Conservation (phyloP, 1,140 invertebrate genomes). For the Pogonomyrmex californicus region DNA sequence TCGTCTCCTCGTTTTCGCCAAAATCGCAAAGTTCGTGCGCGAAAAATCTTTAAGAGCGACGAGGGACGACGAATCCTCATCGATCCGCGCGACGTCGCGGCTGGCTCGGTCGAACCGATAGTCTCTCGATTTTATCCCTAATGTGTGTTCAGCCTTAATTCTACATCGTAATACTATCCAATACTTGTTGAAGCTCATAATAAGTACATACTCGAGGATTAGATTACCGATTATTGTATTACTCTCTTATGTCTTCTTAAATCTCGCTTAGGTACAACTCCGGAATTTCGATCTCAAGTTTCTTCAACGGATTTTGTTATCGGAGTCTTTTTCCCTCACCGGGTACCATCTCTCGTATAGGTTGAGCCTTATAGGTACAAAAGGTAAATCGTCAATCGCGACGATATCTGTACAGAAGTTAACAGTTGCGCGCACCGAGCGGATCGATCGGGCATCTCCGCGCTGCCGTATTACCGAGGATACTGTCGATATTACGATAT, state of each 20-base stretch:
- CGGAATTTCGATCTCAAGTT: conserved; percentile 47
- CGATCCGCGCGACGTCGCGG: conserved; percentile 27
- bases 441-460: conserved; percentile 64
- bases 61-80: not conserved
- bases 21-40: not conserved
- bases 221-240: conserved; percentile 82
- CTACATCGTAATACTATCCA: conserved; percentile 84
- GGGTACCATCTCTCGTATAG: conserved; percentile 38
- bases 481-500: conserved; percentile 56
- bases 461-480: conserved; percentile 17
- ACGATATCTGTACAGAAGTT: conserved; percentile 75
- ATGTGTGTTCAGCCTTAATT: conserved; percentile 60
- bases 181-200: conserved; percentile 87
- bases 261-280: conserved; percentile 38
- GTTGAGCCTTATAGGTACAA: conserved; percentile 80
- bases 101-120: conserved; percentile 14
- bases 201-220: conserved; percentile 85
- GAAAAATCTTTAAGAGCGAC: not conserved
- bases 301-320: conserved; percentile 45
- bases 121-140: conserved; percentile 31
- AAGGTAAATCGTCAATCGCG: conserved; percentile 82
- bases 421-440: conserved; percentile 57
- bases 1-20: not conserved
- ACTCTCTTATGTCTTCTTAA: conserved; percentile 72
- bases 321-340: not conserved